Conservation (phyloP, 2,113 vertebrate species). For the Odontophorus gujanensis region DNA sequence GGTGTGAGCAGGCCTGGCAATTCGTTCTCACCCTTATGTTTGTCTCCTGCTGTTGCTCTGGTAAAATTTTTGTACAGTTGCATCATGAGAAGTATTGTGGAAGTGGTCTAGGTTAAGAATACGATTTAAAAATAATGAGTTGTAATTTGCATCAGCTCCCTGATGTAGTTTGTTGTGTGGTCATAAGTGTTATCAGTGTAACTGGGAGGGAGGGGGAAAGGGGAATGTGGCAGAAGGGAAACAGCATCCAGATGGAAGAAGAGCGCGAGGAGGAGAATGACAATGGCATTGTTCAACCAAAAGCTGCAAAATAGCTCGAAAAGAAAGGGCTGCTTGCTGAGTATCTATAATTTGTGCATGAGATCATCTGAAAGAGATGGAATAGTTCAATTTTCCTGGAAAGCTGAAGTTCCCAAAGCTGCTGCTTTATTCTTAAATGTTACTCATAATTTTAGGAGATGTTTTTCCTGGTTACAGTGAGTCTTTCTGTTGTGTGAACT, state of each 20-base stretch:
- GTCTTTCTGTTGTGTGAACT: not conserved
- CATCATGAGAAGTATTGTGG: not conserved
- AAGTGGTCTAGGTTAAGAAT: not conserved
- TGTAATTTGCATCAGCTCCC: not conserved
- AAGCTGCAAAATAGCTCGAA: not conserved
- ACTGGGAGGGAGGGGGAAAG: not conserved
- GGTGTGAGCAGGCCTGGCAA: not conserved
- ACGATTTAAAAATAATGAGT: not conserved
- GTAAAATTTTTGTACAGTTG: not conserved
- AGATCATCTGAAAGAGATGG: not conserved
- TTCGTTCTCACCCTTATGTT: not conserved
- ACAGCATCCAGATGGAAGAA: not conserved
- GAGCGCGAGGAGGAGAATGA: not conserved
- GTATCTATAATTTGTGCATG: not conserved
- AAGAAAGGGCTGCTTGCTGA: not conserved
- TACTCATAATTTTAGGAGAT: not conserved
- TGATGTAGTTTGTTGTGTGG: not conserved
- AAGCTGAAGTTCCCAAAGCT: not conserved
- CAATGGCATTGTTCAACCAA: not conserved
- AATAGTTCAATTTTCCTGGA: not conserved
- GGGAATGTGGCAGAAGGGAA: not conserved
- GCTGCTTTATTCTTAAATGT: not conserved
- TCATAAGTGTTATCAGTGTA: fast-evolving
- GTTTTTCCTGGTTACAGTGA: not conserved
- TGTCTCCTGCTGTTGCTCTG: not conserved